These are phyloP conservation scores for Cosmia trapezina DNA, from an alignment of 2,888 invertebrate species.

Conservation along the genomic window DNA sequence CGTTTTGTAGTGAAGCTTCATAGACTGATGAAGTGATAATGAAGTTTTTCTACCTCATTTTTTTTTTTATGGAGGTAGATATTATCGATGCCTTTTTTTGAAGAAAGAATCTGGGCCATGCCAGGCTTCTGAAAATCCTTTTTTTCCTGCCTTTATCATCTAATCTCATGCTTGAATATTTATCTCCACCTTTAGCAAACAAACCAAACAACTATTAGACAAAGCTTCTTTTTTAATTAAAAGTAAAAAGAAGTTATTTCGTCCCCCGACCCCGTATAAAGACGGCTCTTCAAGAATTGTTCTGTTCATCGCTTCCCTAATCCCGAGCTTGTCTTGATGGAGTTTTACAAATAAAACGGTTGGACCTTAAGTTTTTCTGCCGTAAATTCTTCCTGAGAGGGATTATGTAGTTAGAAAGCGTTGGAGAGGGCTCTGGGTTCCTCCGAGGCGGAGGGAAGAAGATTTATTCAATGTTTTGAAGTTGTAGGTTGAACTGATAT, in stretches of 20 bases:
- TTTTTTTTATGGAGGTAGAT: not conserved
- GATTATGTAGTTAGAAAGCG: slow-evolving; percentile 38
- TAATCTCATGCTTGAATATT: slow-evolving; percentile 2
- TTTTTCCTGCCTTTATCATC: not conserved
- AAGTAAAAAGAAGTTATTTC: slow-evolving; percentile 13
- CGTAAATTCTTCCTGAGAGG: slow-evolving; percentile 26
- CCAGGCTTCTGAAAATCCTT: not conserved
- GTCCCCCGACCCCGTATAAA: too few species aligned
- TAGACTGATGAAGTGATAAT: not conserved
- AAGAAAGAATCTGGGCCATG: not conserved
- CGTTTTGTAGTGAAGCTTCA: not conserved
- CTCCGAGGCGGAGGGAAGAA: not conserved
- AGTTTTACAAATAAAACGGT: slow-evolving; percentile 53
- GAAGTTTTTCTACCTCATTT: not conserved
- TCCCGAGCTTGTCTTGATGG: slow-evolving; percentile 44
- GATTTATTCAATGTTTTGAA: slow-evolving; percentile 17
- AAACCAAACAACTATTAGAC: not conserved
- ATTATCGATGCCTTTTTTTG: not conserved
- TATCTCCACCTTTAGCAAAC: not conserved
- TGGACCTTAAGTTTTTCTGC: slow-evolving; percentile 40
- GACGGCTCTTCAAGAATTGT: slow-evolving; percentile 31
- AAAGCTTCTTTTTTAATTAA: slow-evolving; percentile 27
- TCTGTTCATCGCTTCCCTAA: slow-evolving; percentile 37
- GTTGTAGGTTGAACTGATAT: not conserved
- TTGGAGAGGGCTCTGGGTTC: slow-evolving; percentile 1